Base-by-base conservation (phyloP, 2,888 invertebrate species). In the Hipparchia semele region DNA sequence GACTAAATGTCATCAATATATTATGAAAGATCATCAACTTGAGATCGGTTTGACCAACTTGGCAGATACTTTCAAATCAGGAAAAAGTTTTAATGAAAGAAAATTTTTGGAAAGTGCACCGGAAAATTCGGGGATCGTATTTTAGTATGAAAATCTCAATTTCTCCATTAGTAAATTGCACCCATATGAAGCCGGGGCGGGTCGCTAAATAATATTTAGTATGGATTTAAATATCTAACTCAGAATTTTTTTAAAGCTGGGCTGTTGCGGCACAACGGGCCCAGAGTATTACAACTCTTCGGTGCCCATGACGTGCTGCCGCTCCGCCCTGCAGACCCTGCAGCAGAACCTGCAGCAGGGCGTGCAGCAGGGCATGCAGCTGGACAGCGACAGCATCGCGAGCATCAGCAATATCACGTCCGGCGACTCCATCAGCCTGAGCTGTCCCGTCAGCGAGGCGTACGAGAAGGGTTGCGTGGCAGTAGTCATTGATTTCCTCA, bases 211-310 rank as follows among this genome's bases (percentile, higher is more conserved):
- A 23, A 23, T 23, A 23, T 23, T 23, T 23, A 23, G 23, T 23
- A 23, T 23, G 23, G 23, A 23, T 1, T 39, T 4, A 39, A 39
- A 39, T 39, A 39, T 39, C 39, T 39, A 39, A 39, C 39, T 39
- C 39, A 39, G 39, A 39, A 1, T 59, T 58, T 1, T 23, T 8
- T 58, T 54, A 23, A 8, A 95, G 95, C 86, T 95, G 74, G 4
- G 86, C 9, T 95, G 95, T 82, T 95, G 95, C 80, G 95, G 95
- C 13, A 82, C 94, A 0, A 78, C 78, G 0, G 84, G 88, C 0
- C 69, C 85, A 0, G 0, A 0, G 0, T 90, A 94, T 23, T 95
- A 91, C 81, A 46, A 49, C 53, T 69, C 75, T 1, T 56, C 67
- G 7, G 23, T 74, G 0, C 73, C 73, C 2, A 1, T 54, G 2